Conservation (phyloP, 2,797 vertebrate genomes). For the Tadarida brasiliensis region DNA sequence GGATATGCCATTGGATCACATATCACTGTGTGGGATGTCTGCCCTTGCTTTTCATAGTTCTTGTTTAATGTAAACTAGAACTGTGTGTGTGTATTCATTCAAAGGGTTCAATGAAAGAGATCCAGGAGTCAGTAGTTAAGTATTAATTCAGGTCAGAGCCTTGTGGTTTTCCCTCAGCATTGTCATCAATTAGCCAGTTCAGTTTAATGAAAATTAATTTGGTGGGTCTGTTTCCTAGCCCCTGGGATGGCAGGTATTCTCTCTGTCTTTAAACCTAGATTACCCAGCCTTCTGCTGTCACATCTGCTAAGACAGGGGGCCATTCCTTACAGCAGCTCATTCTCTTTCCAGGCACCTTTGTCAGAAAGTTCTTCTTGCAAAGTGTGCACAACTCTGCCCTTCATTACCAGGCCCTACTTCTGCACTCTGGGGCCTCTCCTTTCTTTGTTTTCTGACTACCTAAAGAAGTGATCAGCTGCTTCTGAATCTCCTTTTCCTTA, state of each 20-base stretch:
- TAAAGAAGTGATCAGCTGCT: not conserved
- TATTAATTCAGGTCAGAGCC: not conserved
- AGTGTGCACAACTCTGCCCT: not conserved
- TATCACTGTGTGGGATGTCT: not conserved
- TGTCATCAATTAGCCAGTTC: not conserved
- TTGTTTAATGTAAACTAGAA: not conserved
- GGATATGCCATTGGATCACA: not conserved
- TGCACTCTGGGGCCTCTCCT: not conserved
- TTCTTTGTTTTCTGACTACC: not conserved
- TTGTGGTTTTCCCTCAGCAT: not conserved
- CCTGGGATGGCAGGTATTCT: not conserved
- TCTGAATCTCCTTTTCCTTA: not conserved
- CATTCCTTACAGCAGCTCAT: fast-evolving
- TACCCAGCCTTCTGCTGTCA: not conserved
- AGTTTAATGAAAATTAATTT: not conserved
- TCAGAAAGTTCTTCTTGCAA: not conserved
- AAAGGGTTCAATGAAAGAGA: not conserved
- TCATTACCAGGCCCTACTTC: not conserved
- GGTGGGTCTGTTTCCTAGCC: not conserved
- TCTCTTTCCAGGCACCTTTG: not conserved
- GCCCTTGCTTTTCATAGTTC: not conserved
- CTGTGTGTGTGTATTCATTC: not conserved
- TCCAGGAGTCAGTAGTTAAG: not conserved
- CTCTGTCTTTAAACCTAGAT: not conserved
- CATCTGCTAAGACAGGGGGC: not conserved